Conservation (phyloP, 2,113 vertebrate species). For the Dendropsophus ebraccatus region DNA sequence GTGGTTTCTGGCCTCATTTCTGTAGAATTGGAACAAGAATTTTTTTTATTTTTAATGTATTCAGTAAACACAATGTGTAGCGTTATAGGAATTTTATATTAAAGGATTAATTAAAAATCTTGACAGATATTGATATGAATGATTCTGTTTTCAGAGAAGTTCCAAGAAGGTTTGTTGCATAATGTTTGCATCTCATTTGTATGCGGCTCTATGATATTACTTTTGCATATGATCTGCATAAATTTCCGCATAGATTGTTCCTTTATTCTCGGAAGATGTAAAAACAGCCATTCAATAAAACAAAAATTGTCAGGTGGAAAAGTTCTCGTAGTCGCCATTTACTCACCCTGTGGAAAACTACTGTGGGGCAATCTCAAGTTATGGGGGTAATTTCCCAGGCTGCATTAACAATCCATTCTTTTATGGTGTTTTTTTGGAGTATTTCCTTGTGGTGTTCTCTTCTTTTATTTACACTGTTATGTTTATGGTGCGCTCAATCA, state of each 20-base stretch:
- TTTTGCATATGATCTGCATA: conserved; percentile 61
- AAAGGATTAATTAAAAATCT: conserved; percentile 67
- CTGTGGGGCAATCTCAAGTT: conserved; percentile 17
- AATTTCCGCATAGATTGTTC: conserved; percentile 21
- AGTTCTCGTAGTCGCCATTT: background rate
- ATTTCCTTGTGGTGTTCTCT: background rate
- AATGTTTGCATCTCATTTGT: conserved; percentile 61
- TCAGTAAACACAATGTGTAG: conserved; percentile 63
- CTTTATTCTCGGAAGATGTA: conserved; percentile 51
- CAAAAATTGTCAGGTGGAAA: conserved; percentile 39
- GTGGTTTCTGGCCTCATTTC: background rate
- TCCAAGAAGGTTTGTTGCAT: conserved; percentile 55
- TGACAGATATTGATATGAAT: conserved; percentile 60
- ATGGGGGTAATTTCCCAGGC: conserved; percentile 20
- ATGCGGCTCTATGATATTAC: conserved; percentile 57
- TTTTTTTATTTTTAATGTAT: conserved; percentile 57
- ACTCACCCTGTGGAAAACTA: accelerated
- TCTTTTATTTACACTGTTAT: conserved; percentile 22
- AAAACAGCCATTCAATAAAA: conserved; percentile 42
- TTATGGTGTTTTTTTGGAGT: background rate
- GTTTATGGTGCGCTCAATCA: conserved; percentile 29
- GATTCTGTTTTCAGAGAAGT: conserved; percentile 38
- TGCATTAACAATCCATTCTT: background rate
- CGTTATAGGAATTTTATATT: conserved; percentile 63
- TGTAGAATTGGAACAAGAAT: background rate